Evolutionary conservation across 2,797 vertebrate species (phyloP).

Genomic region (Oreortyx pictus): DNA sequence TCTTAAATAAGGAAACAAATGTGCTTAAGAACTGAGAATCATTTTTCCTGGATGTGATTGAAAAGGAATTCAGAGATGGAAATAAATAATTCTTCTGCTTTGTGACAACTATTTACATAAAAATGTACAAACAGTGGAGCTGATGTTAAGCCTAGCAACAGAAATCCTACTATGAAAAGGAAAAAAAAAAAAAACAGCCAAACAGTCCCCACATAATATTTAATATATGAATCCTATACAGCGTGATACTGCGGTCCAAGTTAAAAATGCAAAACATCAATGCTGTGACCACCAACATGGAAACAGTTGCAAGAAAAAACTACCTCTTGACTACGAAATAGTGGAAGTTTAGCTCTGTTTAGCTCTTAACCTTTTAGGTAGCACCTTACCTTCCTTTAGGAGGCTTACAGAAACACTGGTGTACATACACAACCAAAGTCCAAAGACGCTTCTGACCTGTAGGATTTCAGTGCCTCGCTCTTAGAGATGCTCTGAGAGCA

Average conservation of each 20-base stretch:
- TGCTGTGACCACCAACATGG: constrained; percentile 7
- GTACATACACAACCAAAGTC: fast-evolving
- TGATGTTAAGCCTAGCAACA: constrained; percentile 72
- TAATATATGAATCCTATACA: constrained; percentile 65
- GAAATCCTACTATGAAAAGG: constrained; percentile 27
- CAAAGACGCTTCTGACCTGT: background rate
- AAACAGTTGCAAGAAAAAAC: constrained; percentile 26
- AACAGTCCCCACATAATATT: constrained; percentile 55
- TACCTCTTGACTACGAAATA: constrained; percentile 62
- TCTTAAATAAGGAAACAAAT: constrained; percentile 89
- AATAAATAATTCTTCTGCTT: constrained; percentile 91
- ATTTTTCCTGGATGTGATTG: constrained; percentile 53
- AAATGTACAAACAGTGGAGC: constrained; percentile 84
- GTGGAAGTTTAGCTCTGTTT: constrained; percentile 10
- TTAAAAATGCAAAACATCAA: constrained; percentile 42
- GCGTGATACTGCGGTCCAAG: constrained; percentile 18
- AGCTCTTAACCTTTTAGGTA: constrained; percentile 22
- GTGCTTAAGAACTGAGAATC: constrained; percentile 79
- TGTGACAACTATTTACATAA: constrained; percentile 91
- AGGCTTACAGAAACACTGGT: constrained; percentile 19
- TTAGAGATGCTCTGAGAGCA: background rate
- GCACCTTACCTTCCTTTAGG: background rate
- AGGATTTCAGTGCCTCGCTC: background rate
- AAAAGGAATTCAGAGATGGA: constrained; percentile 78
- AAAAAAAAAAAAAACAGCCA: background rate